Evolutionary conservation across 2,797 vertebrate species (phyloP).

Genomic region (Chelmon rostratus): DNA sequence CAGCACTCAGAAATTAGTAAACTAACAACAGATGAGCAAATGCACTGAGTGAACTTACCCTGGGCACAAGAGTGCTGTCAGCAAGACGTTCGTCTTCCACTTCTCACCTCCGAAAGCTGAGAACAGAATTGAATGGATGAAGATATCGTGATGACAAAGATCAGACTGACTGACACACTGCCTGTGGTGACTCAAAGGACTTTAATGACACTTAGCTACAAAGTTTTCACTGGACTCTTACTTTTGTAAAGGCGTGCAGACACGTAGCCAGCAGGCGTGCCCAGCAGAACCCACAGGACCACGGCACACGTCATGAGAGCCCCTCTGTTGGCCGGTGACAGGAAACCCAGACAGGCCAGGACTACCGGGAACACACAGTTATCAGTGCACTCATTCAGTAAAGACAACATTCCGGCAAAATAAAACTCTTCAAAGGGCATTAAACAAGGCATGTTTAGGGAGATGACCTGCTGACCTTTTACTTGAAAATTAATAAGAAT

Average conservation of each 20-base stretch:
- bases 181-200: neutral
- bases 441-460: no score
- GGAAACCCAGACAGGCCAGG: conserved; percentile 97
- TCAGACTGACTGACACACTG: neutral
- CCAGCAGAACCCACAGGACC: conserved; percentile 92
- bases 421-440: no score
- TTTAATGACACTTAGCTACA: neutral
- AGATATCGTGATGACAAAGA: neutral
- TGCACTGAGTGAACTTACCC: conserved; percentile 83
- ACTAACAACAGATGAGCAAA: neutral
- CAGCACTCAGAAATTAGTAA: neutral
- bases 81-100: conserved; percentile 94
- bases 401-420: conserved; percentile 14
- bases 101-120: conserved; percentile 93
- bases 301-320: conserved; percentile 93
- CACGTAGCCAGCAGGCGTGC: conserved; percentile 92
- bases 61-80: conserved; percentile 92
- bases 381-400: conserved; percentile 28
- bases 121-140: conserved; percentile 46
- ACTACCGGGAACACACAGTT: conserved; percentile 81
- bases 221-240: conserved; percentile 74
- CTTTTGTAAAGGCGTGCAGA: conserved; percentile 94
- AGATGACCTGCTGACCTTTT: neutral
- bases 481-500: no score
- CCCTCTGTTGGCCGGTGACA: conserved; percentile 94